Evolutionary conservation across 2,888 invertebrate species (phyloP).

Genomic region (Tipula helvola): DNA sequence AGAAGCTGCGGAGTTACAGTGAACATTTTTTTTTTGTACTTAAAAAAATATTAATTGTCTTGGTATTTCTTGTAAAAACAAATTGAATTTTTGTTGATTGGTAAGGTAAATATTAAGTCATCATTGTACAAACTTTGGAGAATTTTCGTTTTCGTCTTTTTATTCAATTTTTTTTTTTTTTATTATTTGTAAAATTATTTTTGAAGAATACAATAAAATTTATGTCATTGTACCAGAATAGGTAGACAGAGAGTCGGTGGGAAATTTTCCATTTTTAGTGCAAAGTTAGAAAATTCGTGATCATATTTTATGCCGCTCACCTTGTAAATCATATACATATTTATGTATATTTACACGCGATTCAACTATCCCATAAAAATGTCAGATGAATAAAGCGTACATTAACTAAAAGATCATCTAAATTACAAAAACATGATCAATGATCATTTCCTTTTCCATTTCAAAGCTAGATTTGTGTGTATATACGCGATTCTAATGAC

Average conservation of each 20-base stretch:
- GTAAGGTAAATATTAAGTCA: neutral
- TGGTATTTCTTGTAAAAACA: neutral
- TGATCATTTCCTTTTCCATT: neutral
- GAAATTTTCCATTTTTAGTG: neutral
- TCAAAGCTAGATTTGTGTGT: neutral
- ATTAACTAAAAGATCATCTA: neutral
- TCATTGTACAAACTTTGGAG: neutral
- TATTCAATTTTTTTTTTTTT: neutral
- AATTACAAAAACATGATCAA: neutral
- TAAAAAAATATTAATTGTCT: neutral
- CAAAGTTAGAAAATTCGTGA: neutral
- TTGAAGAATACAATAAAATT: neutral
- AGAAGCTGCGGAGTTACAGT: neutral
- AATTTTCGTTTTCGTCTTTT: neutral
- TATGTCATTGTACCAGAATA: neutral
- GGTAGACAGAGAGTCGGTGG: neutral
- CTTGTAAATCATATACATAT: neutral
- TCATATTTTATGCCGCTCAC: neutral
- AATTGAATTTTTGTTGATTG: neutral
- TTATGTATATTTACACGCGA: neutral
- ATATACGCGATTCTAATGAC: neutral
- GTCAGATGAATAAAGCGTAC: neutral
- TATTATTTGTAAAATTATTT: neutral
- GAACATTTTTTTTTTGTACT: neutral
- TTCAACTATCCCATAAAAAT: neutral